Percentiles rank a stretch among this genome's conserved stretches.
Conservation (phyloP, 92 coral and sea anemone species). For the Metridium senile region DNA sequence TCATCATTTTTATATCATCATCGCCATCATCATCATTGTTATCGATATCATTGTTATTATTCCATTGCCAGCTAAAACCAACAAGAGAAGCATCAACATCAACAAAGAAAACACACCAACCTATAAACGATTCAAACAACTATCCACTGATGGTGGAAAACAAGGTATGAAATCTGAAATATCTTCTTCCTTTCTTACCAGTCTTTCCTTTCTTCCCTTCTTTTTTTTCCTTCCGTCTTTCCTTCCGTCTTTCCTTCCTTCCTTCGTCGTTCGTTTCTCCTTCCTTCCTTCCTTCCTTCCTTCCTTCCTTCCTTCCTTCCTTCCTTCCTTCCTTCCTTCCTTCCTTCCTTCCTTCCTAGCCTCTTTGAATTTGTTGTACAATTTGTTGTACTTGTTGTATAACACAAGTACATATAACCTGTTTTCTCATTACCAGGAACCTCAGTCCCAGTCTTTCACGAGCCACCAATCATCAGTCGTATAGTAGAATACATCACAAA, state of each 20-base stretch:
- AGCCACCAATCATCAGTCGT: conserved; percentile 58
- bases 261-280: too few species aligned
- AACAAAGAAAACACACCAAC: conserved; percentile 26
- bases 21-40: neutral
- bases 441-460: conserved; percentile 22
- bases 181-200: too few species aligned
- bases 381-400: too few species aligned
- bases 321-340: too few species aligned
- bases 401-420: neutral
- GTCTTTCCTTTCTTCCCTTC: too few species aligned
- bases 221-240: too few species aligned
- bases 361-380: too few species aligned
- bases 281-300: too few species aligned
- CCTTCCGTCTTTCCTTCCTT: too few species aligned
- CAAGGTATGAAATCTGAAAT: conserved; percentile 14
- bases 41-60: too few species aligned
- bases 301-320: too few species aligned
- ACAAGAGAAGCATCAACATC: conserved; percentile 18
- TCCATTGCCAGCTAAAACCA: neutral
- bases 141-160: neutral
- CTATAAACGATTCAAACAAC: conserved; percentile 22
- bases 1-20: neutral
- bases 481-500: conserved; percentile 46
- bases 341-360: too few species aligned
- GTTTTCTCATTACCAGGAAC: neutral